Evolutionary conservation across 2,888 invertebrate genomes (phyloP).

Genomic region (Drosophila acutilabella): DNA sequence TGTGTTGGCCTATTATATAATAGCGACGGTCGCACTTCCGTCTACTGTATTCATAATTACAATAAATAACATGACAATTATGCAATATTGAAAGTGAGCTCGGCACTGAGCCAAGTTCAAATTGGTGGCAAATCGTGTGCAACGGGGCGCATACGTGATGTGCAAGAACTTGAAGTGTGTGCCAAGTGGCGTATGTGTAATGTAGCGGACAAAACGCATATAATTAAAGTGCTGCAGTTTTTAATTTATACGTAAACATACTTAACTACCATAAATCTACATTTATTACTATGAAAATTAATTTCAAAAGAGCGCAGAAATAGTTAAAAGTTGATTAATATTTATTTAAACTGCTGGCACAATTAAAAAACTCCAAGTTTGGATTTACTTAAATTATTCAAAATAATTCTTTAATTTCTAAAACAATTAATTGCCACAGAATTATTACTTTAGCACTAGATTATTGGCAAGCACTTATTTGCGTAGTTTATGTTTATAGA

Average conservation of each 20-base stretch:
- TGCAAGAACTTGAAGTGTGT: conserved; percentile 40
- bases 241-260: too few species aligned
- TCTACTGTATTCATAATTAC: conserved; percentile 59
- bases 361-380: not conserved
- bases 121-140: conserved; percentile 31
- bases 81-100: conserved; percentile 55
- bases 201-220: not conserved
- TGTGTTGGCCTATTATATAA: conserved; percentile 49
- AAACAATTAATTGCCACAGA: not conserved
- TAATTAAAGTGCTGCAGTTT: too few species aligned
- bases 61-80: conserved; percentile 61
- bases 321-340: too few species aligned
- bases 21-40: conserved; percentile 53
- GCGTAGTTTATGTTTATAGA: conserved; percentile 21
- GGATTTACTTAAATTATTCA: not conserved
- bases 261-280: too few species aligned
- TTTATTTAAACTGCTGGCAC: not conserved
- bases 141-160: conserved; percentile 59
- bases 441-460: conserved; percentile 9
- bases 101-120: conserved; percentile 72
- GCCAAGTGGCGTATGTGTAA: conserved; percentile 17
- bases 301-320: too few species aligned
- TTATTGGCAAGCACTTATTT: conserved; percentile 21
- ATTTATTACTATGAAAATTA: too few species aligned
- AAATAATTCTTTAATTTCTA: not conserved